Percentiles rank a stretch among this genome's conserved stretches.
Conservation (phyloP, 1,140 invertebrate species). For the Diorhabda elongata region DNA sequence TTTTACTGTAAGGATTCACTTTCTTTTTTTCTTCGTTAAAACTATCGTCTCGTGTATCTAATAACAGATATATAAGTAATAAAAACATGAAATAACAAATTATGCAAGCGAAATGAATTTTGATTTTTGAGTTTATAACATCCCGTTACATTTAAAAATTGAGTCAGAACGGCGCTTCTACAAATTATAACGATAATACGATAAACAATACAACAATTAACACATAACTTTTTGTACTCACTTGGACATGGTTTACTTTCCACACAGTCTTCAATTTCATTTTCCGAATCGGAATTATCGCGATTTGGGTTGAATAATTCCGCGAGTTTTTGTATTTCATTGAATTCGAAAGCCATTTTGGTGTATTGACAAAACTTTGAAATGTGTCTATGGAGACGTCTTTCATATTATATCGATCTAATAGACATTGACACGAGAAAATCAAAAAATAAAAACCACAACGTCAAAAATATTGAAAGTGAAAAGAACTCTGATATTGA, state of each 20-base stretch:
- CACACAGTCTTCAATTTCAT: slow-evolving; percentile 14
- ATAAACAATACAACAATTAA: background rate
- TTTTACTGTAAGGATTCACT: slow-evolving; percentile 32
- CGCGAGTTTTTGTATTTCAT: slow-evolving; percentile 31
- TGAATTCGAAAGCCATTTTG: slow-evolving; percentile 24
- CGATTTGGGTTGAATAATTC: slow-evolving; percentile 29
- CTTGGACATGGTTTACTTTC: too few species aligned
- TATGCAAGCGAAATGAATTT: background rate
- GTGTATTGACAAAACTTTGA: too few species aligned
- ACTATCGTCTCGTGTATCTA: background rate
- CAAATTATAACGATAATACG: background rate
- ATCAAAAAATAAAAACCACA: too few species aligned
- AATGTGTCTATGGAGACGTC: too few species aligned
- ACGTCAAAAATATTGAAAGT: too few species aligned
- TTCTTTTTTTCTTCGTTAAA: slow-evolving; percentile 20
- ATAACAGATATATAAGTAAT: background rate
- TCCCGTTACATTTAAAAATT: background rate
- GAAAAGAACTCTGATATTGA: too few species aligned
- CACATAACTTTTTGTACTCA: background rate
- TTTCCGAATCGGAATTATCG: slow-evolving; percentile 22
- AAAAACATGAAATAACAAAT: background rate
- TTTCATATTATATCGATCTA: too few species aligned
- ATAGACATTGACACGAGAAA: too few species aligned
- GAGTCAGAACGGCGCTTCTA: background rate
- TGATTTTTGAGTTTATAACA: background rate